Evolutionary conservation across 1,140 invertebrate species (phyloP).

Genomic region (Saccostrea echinata): DNA sequence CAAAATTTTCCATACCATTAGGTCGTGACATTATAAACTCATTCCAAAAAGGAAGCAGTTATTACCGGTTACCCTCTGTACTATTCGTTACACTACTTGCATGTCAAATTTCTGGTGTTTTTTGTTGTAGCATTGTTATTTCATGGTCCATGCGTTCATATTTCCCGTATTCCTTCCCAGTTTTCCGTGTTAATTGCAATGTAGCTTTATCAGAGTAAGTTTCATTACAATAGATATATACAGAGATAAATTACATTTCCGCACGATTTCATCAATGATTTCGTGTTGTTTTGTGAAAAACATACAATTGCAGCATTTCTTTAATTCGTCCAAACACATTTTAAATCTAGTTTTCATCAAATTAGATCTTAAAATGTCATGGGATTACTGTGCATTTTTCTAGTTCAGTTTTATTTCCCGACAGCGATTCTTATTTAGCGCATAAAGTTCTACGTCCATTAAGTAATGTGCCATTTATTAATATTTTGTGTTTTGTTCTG

Average conservation of each 20-base stretch:
- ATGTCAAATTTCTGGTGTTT: neutral
- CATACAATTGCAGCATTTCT: slow-evolving; percentile 9
- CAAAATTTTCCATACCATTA: slow-evolving; percentile 24
- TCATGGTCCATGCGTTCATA: slow-evolving; percentile 23
- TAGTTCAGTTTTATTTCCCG: no score
- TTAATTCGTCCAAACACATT: slow-evolving; percentile 17
- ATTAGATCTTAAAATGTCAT: slow-evolving; percentile 18
- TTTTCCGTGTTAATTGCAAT: slow-evolving; percentile 36
- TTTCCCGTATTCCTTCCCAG: slow-evolving; percentile 15
- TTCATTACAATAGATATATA: slow-evolving; percentile 36
- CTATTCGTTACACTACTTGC: slow-evolving; percentile 14
- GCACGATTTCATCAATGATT: slow-evolving; percentile 12
- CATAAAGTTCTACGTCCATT: no score
- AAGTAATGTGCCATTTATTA: no score
- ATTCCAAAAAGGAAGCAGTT: neutral
- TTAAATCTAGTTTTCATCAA: slow-evolving; percentile 15
- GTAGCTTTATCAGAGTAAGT: slow-evolving; percentile 12
- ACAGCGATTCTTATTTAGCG: no score
- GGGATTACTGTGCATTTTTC: neutral
- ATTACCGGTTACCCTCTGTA: neutral
- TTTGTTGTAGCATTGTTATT: neutral
- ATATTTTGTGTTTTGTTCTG: no score
- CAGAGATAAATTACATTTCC: slow-evolving; percentile 28
- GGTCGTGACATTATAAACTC: slow-evolving; percentile 19
- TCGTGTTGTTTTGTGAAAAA: neutral